A percentile compares a stretch with the other conserved stretches of the same genome.
Evolutionary conservation across 2,113 vertebrate species (phyloP).

Genomic region (Microcebus lehilahytsara): DNA sequence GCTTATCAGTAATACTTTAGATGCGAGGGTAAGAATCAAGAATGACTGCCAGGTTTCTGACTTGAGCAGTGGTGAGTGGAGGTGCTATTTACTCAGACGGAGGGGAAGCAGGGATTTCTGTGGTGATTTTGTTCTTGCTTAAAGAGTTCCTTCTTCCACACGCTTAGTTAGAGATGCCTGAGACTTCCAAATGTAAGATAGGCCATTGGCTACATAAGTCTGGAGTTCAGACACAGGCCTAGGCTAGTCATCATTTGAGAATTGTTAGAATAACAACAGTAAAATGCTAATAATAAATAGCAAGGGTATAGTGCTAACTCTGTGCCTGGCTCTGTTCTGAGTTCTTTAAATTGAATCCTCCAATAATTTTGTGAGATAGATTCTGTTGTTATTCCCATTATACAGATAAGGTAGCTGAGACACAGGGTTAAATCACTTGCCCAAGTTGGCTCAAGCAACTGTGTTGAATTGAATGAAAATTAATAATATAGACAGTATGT

Average conservation of each 20-base stretch:
- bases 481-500: background rate
- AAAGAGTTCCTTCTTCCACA: too few species aligned
- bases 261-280: background rate
- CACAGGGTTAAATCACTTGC: background rate
- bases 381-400: background rate
- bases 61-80: too few species aligned
- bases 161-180: too few species aligned
- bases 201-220: rapidly evolving
- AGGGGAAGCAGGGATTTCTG: too few species aligned
- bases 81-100: too few species aligned
- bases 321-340: background rate
- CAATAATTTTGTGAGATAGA: background rate
- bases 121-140: too few species aligned
- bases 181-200: background rate
- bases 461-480: background rate
- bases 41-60: too few species aligned
- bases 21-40: too few species aligned
- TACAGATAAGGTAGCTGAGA: background rate
- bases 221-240: background rate
- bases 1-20: too few species aligned
- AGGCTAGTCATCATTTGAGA: background rate
- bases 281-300: background rate
- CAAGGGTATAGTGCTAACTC: background rate
- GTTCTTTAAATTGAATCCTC: background rate
- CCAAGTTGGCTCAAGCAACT: background rate